These are phyloP conservation scores for Pocillopora meandrina DNA, from an alignment of 92 coral and sea anemone genomes.

Conservation along the genomic window DNA sequence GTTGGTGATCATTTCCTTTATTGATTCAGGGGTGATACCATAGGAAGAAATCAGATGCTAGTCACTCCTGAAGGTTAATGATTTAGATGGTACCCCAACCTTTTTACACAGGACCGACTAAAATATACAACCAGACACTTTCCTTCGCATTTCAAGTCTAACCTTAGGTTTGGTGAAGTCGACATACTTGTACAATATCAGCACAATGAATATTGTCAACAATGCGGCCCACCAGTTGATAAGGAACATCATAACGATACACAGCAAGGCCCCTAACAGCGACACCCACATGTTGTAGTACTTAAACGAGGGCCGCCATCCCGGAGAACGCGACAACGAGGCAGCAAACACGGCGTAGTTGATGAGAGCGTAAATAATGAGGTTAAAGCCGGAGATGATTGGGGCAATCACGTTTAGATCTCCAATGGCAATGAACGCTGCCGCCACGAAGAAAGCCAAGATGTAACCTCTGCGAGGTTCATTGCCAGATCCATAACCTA, in stretches of 20 bases:
- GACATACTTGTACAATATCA: constrained; percentile 83
- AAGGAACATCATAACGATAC: constrained; percentile 96
- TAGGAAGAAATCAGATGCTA: too few species aligned
- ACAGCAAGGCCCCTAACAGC: constrained; percentile 85
- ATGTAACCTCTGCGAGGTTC: constrained; percentile 94
- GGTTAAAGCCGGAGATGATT: constrained; percentile 89
- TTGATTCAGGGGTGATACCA: too few species aligned
- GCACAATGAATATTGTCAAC: constrained; percentile 79
- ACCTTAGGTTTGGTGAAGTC: constrained; percentile 93
- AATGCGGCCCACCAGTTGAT: constrained; percentile 99
- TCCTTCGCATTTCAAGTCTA: constrained; percentile 13
- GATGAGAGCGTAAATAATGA: constrained; percentile 93
- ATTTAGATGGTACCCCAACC: too few species aligned
- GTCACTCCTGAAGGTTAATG: too few species aligned
- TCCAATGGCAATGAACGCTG: constrained; percentile 85
- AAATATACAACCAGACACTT: neutral
- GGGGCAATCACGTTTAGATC: constrained; percentile 94
- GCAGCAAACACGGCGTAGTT: constrained; percentile 96
- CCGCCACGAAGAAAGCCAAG: constrained; percentile 79
- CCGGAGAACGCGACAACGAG: constrained; percentile 94
- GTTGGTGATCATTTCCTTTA: too few species aligned
- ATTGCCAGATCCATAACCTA: constrained; percentile 85
- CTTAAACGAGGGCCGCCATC: constrained; percentile 93
- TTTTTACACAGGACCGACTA: too few species aligned
- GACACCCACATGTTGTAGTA: constrained; percentile 93